These are phyloP conservation scores for Piscicola geometra DNA, from an alignment of 2,888 invertebrate genomes.

Conservation along the genomic window DNA sequence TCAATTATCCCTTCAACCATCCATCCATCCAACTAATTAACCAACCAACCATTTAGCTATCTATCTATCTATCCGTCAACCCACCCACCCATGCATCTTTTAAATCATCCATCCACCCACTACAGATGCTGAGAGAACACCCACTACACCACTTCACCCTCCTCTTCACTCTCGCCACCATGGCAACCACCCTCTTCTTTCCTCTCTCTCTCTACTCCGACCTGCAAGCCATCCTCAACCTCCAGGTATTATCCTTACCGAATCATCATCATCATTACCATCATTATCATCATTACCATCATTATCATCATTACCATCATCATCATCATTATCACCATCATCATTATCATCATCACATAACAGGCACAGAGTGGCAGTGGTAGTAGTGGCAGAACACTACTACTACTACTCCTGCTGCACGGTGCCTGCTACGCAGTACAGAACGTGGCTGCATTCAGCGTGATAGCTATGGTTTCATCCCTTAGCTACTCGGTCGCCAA, in stretches of 20 bases:
- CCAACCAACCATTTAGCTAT: too few relatives aligned
- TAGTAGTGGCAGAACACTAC: too few relatives aligned
- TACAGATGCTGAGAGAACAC: conserved; percentile 74
- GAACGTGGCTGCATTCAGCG: conserved; percentile 88
- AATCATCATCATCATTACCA: conserved; percentile 10
- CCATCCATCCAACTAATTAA: too few relatives aligned
- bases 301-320: conserved; percentile 10
- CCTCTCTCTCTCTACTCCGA: conserved; percentile 78
- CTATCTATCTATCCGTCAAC: too few relatives aligned
- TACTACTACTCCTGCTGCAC: conserved; percentile 67
- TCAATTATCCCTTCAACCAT: too few relatives aligned
- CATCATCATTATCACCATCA: conserved; percentile 18
- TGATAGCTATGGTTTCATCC: conserved; percentile 81
- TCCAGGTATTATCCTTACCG: too few relatives aligned
- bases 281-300: conserved; percentile 18
- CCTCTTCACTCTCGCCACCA: conserved; percentile 71
- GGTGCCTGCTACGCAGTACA: conserved; percentile 88
- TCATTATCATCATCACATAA: not conserved
- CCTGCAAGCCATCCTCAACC: conserved; percentile 62
- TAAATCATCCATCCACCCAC: conserved; percentile 42
- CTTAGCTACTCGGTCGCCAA: conserved; percentile 91
- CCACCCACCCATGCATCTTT: too few relatives aligned
- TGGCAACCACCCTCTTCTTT: conserved; percentile 73
- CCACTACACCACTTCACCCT: conserved; percentile 83
- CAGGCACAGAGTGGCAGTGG: too few relatives aligned